Evolutionary conservation across 1,140 invertebrate species (phyloP), one percentile per base, ranked within the genome.

Genomic region (Planococcus citri): DNA sequence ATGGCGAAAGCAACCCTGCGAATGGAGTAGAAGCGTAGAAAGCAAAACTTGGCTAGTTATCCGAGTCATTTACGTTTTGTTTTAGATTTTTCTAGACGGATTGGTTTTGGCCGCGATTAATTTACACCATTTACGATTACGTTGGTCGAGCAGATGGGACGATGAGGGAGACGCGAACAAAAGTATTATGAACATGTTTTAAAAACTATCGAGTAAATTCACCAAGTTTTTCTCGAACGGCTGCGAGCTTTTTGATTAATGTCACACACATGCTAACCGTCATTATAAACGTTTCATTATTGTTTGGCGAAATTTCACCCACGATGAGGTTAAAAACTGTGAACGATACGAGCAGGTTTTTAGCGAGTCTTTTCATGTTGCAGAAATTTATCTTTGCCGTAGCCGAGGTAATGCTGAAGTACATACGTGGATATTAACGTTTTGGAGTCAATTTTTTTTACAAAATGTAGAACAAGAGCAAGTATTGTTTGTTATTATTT

Each of bases 71-170:
- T 51, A 51, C 41, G 41, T 51, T n/a, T 51, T 37, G 33, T 37
- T 37, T 51, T 51, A 51, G 41, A 51, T 51, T 51, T 51, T 51
- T 51, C 41, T 51, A 20, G 41, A 51, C 41, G 41, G 41, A 51
- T 51, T 51, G 41, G 41, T 51, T 51, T 20, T 20, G 41, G 41
- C 41, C 41, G 41, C n/a, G 41, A 20, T 17, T 9, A 51, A 51
- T 51, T 51, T 51, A 51, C 41, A 51, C 41, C 41, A n/a, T 51
- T 51, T 51, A 51, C 6, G 6, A 17, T 20, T 20, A 2, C 41
- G n/a, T n/a, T n/a, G 10, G 12, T 51, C 41, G 17, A n/a, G 29
- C 29, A n/a, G 29, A 33, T 3, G 29, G 29, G 12, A 33, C 29
- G 29, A n/a, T 12, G 29, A 12, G 29, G 29, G 3, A 33, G 12